Percentiles rank a stretch among this genome's conserved stretches.
Evolutionary conservation across 2,888 invertebrate genomes (phyloP).

Genomic region (Arctia plantaginis): DNA sequence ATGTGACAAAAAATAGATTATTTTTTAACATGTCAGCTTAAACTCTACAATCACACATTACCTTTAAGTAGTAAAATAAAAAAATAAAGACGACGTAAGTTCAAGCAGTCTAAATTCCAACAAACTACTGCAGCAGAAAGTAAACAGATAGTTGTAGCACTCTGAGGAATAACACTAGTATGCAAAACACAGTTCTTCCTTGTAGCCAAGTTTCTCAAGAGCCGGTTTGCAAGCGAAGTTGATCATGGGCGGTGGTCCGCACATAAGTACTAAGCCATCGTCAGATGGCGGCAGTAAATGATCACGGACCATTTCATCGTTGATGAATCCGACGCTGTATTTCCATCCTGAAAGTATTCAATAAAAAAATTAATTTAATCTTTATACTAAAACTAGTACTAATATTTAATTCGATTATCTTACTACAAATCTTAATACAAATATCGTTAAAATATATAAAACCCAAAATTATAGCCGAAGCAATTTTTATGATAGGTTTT

Average conservation of each 20-base stretch:
- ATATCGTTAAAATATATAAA: too few relatives aligned
- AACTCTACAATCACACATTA: not conserved
- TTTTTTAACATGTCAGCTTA: not conserved
- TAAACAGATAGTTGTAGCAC: not conserved
- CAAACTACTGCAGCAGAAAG: not conserved
- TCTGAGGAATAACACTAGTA: constrained; percentile 85
- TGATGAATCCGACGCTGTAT: constrained; percentile 96
- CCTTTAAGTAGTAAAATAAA: not conserved
- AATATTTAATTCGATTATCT: too few relatives aligned
- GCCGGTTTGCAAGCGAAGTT: constrained; percentile 97
- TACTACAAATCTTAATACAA: too few relatives aligned
- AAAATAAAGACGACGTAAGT: not conserved
- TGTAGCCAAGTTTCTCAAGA: constrained; percentile 95
- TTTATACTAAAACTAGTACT: not conserved
- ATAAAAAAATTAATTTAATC: not conserved
- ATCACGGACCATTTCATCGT: constrained; percentile 94
- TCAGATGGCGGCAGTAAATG: constrained; percentile 93
- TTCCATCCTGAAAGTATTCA: constrained; percentile 91
- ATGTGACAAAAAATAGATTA: not conserved
- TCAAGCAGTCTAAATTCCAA: not conserved
- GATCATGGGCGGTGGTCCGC: constrained; percentile 99
- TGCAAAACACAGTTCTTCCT: constrained; percentile 92
- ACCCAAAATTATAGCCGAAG: too few relatives aligned
- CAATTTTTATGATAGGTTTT: too few relatives aligned
- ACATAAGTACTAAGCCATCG: constrained; percentile 96